These are phyloP conservation scores for Himalopsyche japonica DNA, from an alignment of 2,888 invertebrate species.

Conservation along the genomic window DNA sequence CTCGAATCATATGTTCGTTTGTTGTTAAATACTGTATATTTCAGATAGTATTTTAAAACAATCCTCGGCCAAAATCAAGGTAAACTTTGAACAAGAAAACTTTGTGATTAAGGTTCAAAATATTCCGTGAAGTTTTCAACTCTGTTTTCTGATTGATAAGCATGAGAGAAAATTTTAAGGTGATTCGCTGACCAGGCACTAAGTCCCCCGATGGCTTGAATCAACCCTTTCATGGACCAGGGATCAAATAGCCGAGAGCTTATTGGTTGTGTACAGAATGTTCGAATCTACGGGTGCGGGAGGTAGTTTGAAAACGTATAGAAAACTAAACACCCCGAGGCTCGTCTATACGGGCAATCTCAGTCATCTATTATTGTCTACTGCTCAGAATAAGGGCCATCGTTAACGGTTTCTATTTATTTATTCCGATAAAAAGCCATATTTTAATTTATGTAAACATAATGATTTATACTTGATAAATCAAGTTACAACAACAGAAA, in stretches of 20 bases:
- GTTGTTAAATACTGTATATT: not conserved
- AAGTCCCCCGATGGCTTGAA: not conserved
- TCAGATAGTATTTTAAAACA: not conserved
- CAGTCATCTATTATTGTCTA: not conserved
- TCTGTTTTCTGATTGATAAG: not conserved
- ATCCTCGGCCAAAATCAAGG: not conserved
- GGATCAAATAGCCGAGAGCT: not conserved
- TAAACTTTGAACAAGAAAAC: not conserved
- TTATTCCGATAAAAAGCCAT: too few relatives aligned
- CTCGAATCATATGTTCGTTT: too few relatives aligned
- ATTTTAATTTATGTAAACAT: too few relatives aligned
- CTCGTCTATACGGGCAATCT: conserved; percentile 17
- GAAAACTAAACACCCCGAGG: conserved; percentile 25
- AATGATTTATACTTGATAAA: too few relatives aligned
- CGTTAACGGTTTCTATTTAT: too few relatives aligned
- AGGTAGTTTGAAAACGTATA: conserved; percentile 5
- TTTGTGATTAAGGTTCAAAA: not conserved
- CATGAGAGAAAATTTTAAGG: not conserved
- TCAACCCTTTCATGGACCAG: not conserved
- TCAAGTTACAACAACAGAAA: too few relatives aligned
- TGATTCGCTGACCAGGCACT: not conserved
- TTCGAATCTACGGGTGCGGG: not conserved
- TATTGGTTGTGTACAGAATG: not conserved
- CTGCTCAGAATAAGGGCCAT: not conserved
- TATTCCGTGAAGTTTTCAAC: not conserved